Base-by-base conservation (phyloP, 2,797 vertebrate species). In the Diceros bicornis region DNA sequence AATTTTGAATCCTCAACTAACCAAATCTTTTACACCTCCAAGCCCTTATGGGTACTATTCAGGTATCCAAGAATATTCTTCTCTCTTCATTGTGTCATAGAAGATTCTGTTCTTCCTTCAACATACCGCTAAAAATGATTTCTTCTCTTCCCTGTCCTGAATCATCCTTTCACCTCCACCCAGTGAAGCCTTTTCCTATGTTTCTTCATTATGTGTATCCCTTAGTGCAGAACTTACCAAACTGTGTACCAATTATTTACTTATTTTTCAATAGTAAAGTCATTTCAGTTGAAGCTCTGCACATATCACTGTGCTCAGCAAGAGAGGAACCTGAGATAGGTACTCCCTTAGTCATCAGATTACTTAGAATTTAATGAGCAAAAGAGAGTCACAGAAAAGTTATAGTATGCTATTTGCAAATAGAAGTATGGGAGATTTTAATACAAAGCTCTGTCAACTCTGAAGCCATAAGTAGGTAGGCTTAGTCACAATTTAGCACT, bases 361-460 rank as follows among this genome's bases (percentile, higher is more conserved):
- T 55, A 77, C 12, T 34, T 84, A 18, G 16, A 64, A 50, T 89
- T 72, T 81, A 91, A 84, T 25, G 8, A 85, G 7, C 9, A 93
- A 81, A 86, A 71, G 16, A 78, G n/a, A 74, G 18, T 77, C 6
- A 71, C 44, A 72, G 23, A 83, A 87, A 96, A 32, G 4, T 87
- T 59, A 74, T 29, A 44, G 8, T 50, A 44, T 1, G 27, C 1
- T 93, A 27, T 94, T 90, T 89, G 10, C 25, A 93, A 62, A 37
- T 44, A 85, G 23, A 75, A 2, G 18, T 84, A 34, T 41, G 86
- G 16, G 32, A 89, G 69, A 47, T 69, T 84, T 34, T 87, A 72
- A 62, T 8, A 66, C 11, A 89, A 71, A 41, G 12, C 2, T 14
- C 55, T 79, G 12, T 55, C 37, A 55, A 32, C 68, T 95, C 8